These are phyloP conservation scores for Pyxicephalus adspersus DNA, from an alignment of 2,113 vertebrate species.

Conservation along the genomic window DNA sequence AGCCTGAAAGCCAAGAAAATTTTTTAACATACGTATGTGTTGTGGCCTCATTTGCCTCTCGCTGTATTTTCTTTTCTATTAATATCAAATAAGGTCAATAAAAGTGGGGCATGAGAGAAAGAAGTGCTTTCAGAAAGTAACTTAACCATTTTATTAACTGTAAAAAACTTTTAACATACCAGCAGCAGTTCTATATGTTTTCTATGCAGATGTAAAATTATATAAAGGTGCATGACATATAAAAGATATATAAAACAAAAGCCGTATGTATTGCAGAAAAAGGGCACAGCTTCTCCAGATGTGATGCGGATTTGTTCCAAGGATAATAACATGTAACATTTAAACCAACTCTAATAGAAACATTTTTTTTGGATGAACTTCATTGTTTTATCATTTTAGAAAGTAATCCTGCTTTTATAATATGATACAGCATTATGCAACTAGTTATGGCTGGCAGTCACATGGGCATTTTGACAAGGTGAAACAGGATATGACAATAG, in stretches of 20 bases:
- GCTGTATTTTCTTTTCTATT: slow-evolving; percentile 3
- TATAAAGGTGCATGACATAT: neutral
- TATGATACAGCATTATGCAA: too few species aligned
- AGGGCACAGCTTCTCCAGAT: too few species aligned
- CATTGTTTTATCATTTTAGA: too few species aligned
- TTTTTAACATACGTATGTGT: neutral
- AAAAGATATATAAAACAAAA: neutral
- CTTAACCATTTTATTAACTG: neutral
- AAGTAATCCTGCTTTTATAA: too few species aligned
- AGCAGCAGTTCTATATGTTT: neutral
- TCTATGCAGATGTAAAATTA: neutral
- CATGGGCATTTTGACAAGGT: too few species aligned
- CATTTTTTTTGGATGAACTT: too few species aligned
- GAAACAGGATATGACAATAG: too few species aligned
- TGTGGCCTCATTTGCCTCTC: neutral
- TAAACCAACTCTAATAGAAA: too few species aligned
- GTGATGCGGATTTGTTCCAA: too few species aligned
- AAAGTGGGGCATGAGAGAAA: neutral
- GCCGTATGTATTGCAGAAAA: neutral
- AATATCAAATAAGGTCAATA: slow-evolving; percentile 26
- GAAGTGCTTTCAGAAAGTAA: neutral
- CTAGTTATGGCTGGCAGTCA: too few species aligned
- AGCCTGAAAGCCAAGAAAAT: too few species aligned
- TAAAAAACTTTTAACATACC: neutral
- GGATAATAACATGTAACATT: too few species aligned